Base-by-base conservation (phyloP, 2,888 invertebrate species). In the Drosophila recens region DNA sequence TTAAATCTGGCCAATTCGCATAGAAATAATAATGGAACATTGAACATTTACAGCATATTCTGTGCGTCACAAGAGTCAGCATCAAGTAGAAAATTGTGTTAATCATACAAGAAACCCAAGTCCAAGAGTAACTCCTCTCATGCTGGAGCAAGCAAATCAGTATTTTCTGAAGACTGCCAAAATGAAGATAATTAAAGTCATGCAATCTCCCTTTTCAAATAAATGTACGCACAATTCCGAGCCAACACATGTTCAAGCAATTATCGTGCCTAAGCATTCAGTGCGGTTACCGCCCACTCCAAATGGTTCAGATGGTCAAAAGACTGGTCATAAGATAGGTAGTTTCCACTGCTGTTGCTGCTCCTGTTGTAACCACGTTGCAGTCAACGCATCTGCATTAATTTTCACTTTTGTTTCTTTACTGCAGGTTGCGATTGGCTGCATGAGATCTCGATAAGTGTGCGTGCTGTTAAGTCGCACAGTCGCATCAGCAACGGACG, bases 391-490 rank as follows among this genome's bases (percentile, higher is more conserved):
- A 3, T 46, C 0, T 10, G 33, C 17, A 13, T 2, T 36, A 40
- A 27, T 72, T 8, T 20, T 57, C 27, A 54, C 8, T 33, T 53
- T 17, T 52, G 6, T 10, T 53, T 17, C 15, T 46, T 54, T 62
- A 46, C 42, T 67, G 40, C 58, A 91, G 98, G 98, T 56, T 98
- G 98, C 93, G 98, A 98, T 93, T 97, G 97, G 95, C 93, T 98
- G 71, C 97, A 98, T 90, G 98, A 98, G 93, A 95, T 98, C 67
- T 97, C 97, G 11, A 95, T 98, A 76, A 97, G 97, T 0, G 95
- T 98, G 17, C 95, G 97, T 68, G 95, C 96, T 59, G 95, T 96
- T 51, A 96, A 96, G 80, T 64, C 90, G 2, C 90, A 91, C 23
- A 85, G 79, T 61, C 89, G 90, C 33, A 89, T 93, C 46, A 83